phyloP scores from a whole-genome alignment of 2,888 invertebrate species.

The Eupithecia vulgata region DNA sequence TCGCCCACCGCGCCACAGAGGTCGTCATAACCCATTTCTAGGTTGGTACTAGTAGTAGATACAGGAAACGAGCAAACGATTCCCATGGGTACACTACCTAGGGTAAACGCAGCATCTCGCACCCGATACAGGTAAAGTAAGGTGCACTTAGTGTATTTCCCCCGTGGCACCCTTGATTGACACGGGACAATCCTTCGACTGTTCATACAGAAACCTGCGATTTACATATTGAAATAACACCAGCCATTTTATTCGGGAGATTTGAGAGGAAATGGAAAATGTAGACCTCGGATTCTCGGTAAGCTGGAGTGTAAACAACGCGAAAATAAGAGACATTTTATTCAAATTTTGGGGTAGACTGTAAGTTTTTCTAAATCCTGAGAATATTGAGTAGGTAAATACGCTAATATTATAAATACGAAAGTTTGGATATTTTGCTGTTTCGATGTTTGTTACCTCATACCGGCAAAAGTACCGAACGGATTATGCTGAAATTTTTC shows the following conservation, averaged over 20 bases:
- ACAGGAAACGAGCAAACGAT: too few relatives aligned
- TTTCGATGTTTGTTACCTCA: too few relatives aligned
- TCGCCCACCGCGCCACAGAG: too few relatives aligned
- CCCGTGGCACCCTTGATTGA: conserved; percentile 47
- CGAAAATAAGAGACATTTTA: conserved; percentile 3
- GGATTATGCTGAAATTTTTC: too few relatives aligned
- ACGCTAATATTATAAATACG: too few relatives aligned
- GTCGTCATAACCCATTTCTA: too few relatives aligned
- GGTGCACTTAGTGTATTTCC: conserved; percentile 53
- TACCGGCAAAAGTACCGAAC: too few relatives aligned
- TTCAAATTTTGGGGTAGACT: background rate
- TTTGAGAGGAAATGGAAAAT: conserved; percentile 14
- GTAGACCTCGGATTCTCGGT: background rate
- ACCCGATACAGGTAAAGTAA: conserved; percentile 18
- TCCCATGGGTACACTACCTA: background rate
- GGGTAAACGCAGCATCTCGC: background rate
- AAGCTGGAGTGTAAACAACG: conserved; percentile 1
- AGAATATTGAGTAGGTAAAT: background rate
- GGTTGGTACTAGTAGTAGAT: too few relatives aligned
- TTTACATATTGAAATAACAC: conserved; percentile 42
- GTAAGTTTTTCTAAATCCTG: background rate
- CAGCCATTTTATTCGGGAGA: conserved; percentile 15
- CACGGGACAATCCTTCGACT: conserved; percentile 44
- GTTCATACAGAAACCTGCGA: conserved; percentile 36
- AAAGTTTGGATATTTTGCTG: too few relatives aligned